phyloP scores from a whole-genome alignment of 1,140 invertebrate genomes.

The Penaeus chinensis region DNA sequence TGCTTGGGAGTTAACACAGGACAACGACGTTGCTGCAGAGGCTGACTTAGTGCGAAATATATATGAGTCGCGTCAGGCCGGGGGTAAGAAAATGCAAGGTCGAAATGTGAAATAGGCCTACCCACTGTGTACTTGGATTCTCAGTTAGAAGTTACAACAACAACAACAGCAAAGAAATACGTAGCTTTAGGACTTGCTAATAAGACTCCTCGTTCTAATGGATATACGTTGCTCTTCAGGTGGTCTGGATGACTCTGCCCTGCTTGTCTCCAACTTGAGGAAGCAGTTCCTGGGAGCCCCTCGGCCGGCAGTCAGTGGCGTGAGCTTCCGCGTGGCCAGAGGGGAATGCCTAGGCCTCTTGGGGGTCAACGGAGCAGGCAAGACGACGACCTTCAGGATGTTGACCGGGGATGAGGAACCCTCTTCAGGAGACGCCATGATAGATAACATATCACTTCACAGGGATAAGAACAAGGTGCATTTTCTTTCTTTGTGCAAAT shows the following conservation, averaged over 20 bases:
- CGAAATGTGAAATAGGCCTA: too few species aligned
- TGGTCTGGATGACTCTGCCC: conserved; percentile 25
- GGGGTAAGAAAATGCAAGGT: too few species aligned
- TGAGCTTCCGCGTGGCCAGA: conserved; percentile 78
- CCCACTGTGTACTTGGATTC: too few species aligned
- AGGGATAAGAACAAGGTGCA: conserved; percentile 38
- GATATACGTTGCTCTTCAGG: neutral
- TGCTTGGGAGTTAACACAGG: too few species aligned
- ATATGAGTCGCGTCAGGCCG: too few species aligned
- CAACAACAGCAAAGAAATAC: too few species aligned
- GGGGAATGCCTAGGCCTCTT: conserved; percentile 88
- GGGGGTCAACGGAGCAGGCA: conserved; percentile 88
- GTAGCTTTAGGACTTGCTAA: too few species aligned
- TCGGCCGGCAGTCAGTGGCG: conserved; percentile 75
- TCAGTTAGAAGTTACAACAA: too few species aligned
- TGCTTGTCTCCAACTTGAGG: conserved; percentile 50
- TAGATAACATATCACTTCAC: conserved; percentile 62
- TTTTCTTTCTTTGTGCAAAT: too few species aligned
- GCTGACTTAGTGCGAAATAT: too few species aligned
- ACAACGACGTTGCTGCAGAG: too few species aligned
- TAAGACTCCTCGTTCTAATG: neutral
- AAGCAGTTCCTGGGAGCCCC: conserved; percentile 63
- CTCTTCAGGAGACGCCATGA: conserved; percentile 60
- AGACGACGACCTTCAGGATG: conserved; percentile 86
- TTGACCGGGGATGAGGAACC: conserved; percentile 62